These are phyloP conservation scores for Diachrysia chrysitis DNA, from an alignment of 2,888 invertebrate genomes.

Conservation along the genomic window DNA sequence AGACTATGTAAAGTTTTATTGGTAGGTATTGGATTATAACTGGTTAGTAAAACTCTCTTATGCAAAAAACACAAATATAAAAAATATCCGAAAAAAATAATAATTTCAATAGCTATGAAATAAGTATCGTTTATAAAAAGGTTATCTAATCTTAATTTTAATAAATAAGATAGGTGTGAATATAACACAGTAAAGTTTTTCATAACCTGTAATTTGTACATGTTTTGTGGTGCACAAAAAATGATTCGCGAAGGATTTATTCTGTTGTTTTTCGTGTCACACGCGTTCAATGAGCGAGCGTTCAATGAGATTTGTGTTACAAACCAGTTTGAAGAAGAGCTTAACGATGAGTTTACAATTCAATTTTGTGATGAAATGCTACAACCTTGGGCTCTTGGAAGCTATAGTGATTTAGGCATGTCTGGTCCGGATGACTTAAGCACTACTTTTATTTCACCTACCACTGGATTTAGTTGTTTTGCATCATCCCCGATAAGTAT, in stretches of 20 bases:
- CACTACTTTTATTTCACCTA: slow-evolving; percentile 60
- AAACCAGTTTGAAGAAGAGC: slow-evolving; percentile 65
- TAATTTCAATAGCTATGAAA: slow-evolving; percentile 4
- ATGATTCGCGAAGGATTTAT: slow-evolving; percentile 47
- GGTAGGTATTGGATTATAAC: too few species aligned
- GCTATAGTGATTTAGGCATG: slow-evolving; percentile 26
- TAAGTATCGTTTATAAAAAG: slow-evolving; percentile 11
- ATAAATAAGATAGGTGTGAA: slow-evolving; percentile 47
- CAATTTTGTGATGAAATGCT: slow-evolving; percentile 52
- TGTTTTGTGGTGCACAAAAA: slow-evolving; percentile 27
- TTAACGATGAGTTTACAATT: slow-evolving; percentile 59
- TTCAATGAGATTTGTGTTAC: slow-evolving; percentile 65
- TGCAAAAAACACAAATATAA: background rate
- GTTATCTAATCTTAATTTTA: slow-evolving; percentile 20
- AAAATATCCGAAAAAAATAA: background rate
- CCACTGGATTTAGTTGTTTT: slow-evolving; percentile 44
- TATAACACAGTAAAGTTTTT: slow-evolving; percentile 41
- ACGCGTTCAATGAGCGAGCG: slow-evolving; percentile 62
- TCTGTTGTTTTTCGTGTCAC: slow-evolving; percentile 45
- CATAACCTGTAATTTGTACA: slow-evolving; percentile 41
- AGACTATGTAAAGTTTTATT: too few species aligned
- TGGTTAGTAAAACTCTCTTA: too few species aligned
- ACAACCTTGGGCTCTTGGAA: slow-evolving; percentile 58
- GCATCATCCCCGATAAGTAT: slow-evolving; percentile 62
- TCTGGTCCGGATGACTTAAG: slow-evolving; percentile 58